A percentile compares a stretch with the other conserved stretches of the same genome.
Conservation (phyloP, 2,797 vertebrate species). For the Macroramphosus scolopax region DNA sequence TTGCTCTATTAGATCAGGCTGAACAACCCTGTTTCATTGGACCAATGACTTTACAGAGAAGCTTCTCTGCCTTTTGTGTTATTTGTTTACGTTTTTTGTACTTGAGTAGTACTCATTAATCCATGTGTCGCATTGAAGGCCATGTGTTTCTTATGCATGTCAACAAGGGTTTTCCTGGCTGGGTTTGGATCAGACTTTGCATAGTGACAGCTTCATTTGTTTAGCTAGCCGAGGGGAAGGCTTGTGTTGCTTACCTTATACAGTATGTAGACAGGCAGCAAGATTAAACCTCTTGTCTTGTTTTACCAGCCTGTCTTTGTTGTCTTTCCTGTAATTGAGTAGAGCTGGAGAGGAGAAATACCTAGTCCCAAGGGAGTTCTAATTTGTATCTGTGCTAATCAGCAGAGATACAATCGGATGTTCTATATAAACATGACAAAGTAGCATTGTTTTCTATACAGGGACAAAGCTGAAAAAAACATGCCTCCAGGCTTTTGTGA, state of each 20-base stretch:
- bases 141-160: slow-evolving; percentile 14
- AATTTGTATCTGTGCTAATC: slow-evolving; percentile 31
- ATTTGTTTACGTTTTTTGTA: background rate
- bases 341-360: slow-evolving; percentile 5
- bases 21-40: no score
- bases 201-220: slow-evolving; percentile 55
- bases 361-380: no score
- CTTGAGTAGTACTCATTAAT: slow-evolving; percentile 1
- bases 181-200: slow-evolving; percentile 45
- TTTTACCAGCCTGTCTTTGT: slow-evolving; percentile 29
- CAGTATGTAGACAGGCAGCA: slow-evolving; percentile 22
- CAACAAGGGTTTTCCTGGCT: slow-evolving; percentile 10
- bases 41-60: background rate
- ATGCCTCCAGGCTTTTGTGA: slow-evolving; percentile 3
- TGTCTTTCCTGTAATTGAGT: slow-evolving; percentile 13
- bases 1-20: background rate
- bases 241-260: slow-evolving; percentile 14
- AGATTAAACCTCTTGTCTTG: slow-evolving; percentile 16
- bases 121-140: slow-evolving; percentile 27
- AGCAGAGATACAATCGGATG: slow-evolving; percentile 19
- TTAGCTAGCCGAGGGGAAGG: slow-evolving; percentile 29
- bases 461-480: background rate
- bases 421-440: slow-evolving; percentile 12
- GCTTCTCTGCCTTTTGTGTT: slow-evolving; percentile 2
- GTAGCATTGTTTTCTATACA: slow-evolving; percentile 27